A percentile compares a stretch with the other conserved stretches of the same genome.
These are phyloP conservation scores for Holotrichia oblita DNA, from an alignment of 1,140 invertebrate genomes.

Conservation along the genomic window DNA sequence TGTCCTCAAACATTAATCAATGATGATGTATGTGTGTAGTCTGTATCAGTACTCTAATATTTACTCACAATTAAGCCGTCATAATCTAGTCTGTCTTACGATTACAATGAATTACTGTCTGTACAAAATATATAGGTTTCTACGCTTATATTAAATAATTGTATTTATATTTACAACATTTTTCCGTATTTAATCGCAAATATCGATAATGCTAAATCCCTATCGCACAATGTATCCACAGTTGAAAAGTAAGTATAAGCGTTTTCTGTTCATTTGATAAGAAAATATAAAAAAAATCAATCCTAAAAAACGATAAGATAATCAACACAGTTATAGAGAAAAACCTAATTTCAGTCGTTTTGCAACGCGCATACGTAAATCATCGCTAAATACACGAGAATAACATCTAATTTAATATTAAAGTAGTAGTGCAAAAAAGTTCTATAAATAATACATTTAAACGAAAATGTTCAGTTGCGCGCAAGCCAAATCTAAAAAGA, in stretches of 20 bases:
- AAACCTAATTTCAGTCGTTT: background rate
- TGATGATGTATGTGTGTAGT: too few relatives aligned
- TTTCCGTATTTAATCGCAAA: background rate
- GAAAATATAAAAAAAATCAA: background rate
- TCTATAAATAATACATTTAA: background rate
- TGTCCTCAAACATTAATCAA: too few relatives aligned
- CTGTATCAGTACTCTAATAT: too few relatives aligned
- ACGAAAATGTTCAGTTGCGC: constrained; percentile 11
- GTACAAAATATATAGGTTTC: too few relatives aligned
- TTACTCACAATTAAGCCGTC: too few relatives aligned
- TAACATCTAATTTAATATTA: too few relatives aligned
- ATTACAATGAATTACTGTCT: too few relatives aligned
- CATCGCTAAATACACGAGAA: too few relatives aligned
- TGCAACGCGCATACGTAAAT: too few relatives aligned
- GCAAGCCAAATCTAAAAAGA: constrained; percentile 5
- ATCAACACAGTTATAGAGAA: background rate
- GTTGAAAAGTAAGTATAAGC: background rate
- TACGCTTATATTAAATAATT: too few relatives aligned
- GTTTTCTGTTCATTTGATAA: background rate
- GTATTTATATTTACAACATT: too few relatives aligned
- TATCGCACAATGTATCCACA: background rate
- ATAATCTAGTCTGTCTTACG: too few relatives aligned
- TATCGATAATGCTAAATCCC: constrained; percentile 1
- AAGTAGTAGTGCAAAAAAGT: background rate
- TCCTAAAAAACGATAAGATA: constrained; percentile 3